Conservation (phyloP, 2,888 invertebrate species). For the Notocelia uddmanniana region DNA sequence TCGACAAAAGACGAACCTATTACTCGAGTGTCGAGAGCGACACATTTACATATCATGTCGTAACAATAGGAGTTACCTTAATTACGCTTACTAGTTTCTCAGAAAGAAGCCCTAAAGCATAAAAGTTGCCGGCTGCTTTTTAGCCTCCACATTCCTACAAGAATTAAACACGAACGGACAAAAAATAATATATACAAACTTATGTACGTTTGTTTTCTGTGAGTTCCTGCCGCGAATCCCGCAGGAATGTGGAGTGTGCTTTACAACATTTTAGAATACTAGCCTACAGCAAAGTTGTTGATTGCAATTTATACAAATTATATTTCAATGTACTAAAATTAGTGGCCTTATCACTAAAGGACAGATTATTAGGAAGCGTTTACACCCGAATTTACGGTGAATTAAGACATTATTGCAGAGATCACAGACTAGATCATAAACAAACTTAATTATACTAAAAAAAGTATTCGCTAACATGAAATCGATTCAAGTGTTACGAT, state of each 20-base stretch:
- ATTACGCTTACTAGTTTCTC: constrained; percentile 6
- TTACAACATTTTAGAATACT: constrained; percentile 3
- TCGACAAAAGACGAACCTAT: too few species aligned
- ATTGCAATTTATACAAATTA: constrained; percentile 13
- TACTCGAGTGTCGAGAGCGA: too few species aligned
- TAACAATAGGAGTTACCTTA: constrained; percentile 1
- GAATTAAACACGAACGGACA: neutral
- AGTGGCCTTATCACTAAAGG: constrained; percentile 58
- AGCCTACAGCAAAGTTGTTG: constrained; percentile 4
- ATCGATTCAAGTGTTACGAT: neutral
- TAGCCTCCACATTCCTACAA: neutral
- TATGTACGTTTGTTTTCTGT: neutral
- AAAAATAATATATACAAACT: neutral
- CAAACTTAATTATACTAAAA: constrained; percentile 46
- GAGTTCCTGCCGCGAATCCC: neutral
- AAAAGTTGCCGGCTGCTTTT: neutral
- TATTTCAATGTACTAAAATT: constrained; percentile 19
- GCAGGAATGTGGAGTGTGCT: neutral
- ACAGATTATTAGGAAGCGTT: constrained; percentile 71
- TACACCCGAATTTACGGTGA: constrained; percentile 49
- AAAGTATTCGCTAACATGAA: constrained; percentile 12
- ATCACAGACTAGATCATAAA: constrained; percentile 83
- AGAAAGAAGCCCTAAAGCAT: neutral
- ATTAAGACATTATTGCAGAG: constrained; percentile 74
- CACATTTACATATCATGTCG: neutral